Conservation (phyloP, 2,113 vertebrate genomes). For the Ramphastos sulfuratus region DNA sequence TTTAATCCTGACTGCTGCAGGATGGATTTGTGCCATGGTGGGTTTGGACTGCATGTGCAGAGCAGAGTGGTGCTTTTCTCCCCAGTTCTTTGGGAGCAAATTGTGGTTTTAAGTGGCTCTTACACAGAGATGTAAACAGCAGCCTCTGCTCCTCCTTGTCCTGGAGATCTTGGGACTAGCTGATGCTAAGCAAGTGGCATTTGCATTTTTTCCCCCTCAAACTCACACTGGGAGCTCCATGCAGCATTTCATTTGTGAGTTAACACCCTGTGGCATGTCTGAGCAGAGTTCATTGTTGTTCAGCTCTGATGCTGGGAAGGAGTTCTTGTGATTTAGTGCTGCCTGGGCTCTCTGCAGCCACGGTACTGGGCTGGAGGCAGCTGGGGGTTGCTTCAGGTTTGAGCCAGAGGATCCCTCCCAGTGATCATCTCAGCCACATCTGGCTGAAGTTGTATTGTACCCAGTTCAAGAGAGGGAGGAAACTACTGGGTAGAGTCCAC, state of each 20-base stretch:
- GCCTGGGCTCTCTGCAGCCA: neutral
- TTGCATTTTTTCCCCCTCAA: neutral
- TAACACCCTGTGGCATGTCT: neutral
- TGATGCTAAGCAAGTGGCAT: neutral
- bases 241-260: neutral
- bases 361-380: neutral
- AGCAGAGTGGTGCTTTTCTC: neutral
- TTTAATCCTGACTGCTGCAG: neutral
- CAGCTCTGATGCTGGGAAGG: neutral
- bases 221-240: neutral
- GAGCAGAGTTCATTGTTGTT: neutral
- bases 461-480: too few relatives aligned
- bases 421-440: neutral
- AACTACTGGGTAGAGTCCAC: too few relatives aligned
- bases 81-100: neutral
- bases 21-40: neutral
- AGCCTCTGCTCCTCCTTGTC: neutral
- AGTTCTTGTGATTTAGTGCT: neutral
- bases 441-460: too few relatives aligned
- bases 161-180: neutral
- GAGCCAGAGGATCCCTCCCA: neutral
- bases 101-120: neutral
- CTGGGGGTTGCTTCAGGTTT: neutral
- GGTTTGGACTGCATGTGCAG: neutral
- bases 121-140: neutral